A percentile compares a stretch with the other conserved stretches of the same genome.
Conservation (phyloP, 2,888 invertebrate species). For the Bibio marci region DNA sequence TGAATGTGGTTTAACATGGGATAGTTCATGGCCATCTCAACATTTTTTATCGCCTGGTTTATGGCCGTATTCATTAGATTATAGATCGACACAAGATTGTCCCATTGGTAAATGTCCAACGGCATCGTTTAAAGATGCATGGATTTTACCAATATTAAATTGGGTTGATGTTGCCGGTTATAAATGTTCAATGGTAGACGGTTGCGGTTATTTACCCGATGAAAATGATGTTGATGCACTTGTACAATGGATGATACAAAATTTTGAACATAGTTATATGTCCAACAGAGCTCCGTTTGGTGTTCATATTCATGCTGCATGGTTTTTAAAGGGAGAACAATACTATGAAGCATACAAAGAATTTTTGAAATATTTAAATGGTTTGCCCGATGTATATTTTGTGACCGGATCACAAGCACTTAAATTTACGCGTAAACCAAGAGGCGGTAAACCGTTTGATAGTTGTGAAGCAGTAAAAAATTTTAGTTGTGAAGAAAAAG, state of each 20-base stretch:
- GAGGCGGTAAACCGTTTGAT: constrained; percentile 17
- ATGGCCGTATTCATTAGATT: constrained; percentile 49
- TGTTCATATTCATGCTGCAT: constrained; percentile 45
- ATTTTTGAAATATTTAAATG: constrained; percentile 37
- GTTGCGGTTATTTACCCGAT: constrained; percentile 27
- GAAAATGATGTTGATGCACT: constrained; percentile 31
- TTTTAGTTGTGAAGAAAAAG: constrained; percentile 15
- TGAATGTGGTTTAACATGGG: constrained; percentile 33
- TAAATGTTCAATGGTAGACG: constrained; percentile 39
- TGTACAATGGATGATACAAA: constrained; percentile 37
- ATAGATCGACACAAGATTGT: constrained; percentile 33
- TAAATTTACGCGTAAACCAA: constrained; percentile 20
- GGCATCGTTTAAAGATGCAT: constrained; percentile 33
- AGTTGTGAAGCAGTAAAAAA: constrained; percentile 17
- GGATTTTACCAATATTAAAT: constrained; percentile 42
- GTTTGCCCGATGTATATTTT: constrained; percentile 39
- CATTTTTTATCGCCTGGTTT: constrained; percentile 28
- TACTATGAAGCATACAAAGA: constrained; percentile 33
- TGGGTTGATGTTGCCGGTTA: constrained; percentile 30
- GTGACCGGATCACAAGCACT: constrained; percentile 27
- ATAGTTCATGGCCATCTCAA: constrained; percentile 39
- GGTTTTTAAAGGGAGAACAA: constrained; percentile 35
- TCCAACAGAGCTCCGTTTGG: constrained; percentile 49
- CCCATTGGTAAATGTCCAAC: constrained; percentile 35
- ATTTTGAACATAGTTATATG: constrained; percentile 46